Base-by-base conservation (phyloP, 2,888 invertebrate genomes). In the Ophioninae sp. region DNA sequence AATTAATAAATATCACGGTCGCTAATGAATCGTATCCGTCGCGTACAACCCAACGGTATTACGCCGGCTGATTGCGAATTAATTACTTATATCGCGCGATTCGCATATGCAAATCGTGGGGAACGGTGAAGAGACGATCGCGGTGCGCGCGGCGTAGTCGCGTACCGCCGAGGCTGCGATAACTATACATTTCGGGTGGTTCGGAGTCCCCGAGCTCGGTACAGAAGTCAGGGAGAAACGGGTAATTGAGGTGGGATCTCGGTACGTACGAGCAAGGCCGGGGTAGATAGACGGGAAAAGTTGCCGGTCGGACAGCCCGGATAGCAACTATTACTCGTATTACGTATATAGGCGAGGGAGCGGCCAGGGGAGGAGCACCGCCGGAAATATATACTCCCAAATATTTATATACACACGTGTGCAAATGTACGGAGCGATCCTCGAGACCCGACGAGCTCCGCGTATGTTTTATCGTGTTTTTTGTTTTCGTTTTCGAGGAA, bases 81-180 rank as follows among this genome's bases (percentile, higher is more conserved):
- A 92, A 92, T 92, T 92, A 92, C 91, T 92, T 92, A 89, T 92
- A 92, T 91, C 91, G 87, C 83, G 59, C 80, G 59, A 92, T 92
- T 92, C 91, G 90, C 92, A 92, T 92, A 92, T 92, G 91, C 89
- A 91, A 92, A 92, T 91, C 79, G 77, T 82, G 80, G 82, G 75
- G 80, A 82, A 80, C 84, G 84, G 84, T 79, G 74, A 74, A 75
- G 85, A 80, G 80, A 83, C 83, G 83, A 75, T 84, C 78, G 82
- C 3, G 1, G 30, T 85, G 72, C 79, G 79, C 84, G 81, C 85
- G 86, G 82, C 84, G 75, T 57, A 23, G 75, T 61, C 23, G 67
- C 78, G 57, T 59, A 73, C 64, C 73, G 69, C 39, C 62, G 37
- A 23, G 41, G 57, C 30, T 64, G 21, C 56, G 10, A 57, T 57